A percentile compares a stretch with the other conserved stretches of the same genome.
These are phyloP conservation scores for Molossus molossus DNA, from an alignment of 2,797 vertebrate genomes.

Conservation along the genomic window DNA sequence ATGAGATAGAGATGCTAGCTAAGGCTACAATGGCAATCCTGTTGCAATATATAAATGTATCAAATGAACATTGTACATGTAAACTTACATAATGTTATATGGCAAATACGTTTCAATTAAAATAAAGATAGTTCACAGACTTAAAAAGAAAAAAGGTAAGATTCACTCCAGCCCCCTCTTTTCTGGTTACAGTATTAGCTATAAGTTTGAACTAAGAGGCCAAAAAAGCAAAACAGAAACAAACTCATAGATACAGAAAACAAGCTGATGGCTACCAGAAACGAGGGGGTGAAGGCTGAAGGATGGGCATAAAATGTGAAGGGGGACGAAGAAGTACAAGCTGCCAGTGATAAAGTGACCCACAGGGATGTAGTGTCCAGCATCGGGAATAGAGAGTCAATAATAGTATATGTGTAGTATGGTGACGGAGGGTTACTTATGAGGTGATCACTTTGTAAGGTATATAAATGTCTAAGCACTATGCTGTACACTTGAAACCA, in stretches of 20 bases:
- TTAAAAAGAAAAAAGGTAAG: neutral
- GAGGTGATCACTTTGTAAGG: neutral
- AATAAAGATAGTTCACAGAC: neutral
- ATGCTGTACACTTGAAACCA: neutral
- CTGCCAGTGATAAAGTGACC: neutral
- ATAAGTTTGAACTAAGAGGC: neutral
- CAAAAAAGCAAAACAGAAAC: neutral
- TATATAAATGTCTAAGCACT: neutral
- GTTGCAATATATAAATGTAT: neutral
- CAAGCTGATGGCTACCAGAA: neutral
- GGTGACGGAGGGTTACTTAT: neutral
- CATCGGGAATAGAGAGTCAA: neutral
- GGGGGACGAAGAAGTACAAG: neutral
- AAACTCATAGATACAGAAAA: neutral
- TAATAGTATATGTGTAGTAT: neutral
- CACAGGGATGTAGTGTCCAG: neutral
- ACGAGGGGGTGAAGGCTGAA: neutral
- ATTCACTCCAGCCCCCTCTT: neutral
- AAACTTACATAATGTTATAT: neutral
- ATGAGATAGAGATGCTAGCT: neutral
- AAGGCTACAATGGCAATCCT: neutral
- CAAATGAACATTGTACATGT: neutral
- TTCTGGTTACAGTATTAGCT: neutral
- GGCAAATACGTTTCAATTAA: neutral
- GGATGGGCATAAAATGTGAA: neutral